phyloP scores from a whole-genome alignment of 64 coral and sea anemone genomes.

The Porites lutea region DNA sequence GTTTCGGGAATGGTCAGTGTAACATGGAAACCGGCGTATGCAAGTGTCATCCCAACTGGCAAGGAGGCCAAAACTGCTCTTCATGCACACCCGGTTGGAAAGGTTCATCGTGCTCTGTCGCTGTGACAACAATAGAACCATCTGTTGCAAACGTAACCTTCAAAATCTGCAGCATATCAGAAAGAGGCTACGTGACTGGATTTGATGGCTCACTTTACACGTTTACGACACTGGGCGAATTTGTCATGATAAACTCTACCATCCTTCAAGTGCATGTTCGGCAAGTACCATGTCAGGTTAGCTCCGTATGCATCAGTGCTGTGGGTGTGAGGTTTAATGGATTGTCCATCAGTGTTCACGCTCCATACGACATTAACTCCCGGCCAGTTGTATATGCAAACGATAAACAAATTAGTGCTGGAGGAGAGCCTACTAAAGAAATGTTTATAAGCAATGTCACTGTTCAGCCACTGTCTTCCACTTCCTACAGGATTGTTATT shows the following conservation, averaged over 20 bases:
- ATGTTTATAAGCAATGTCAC: constrained; percentile 52
- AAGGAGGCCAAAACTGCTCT: constrained; percentile 73
- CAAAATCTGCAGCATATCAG: constrained; percentile 66
- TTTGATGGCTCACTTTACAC: constrained; percentile 86
- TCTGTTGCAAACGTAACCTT: neutral
- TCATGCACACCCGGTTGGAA: constrained; percentile 85
- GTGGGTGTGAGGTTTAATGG: constrained; percentile 62
- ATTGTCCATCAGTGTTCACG: constrained; percentile 79
- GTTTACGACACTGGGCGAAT: constrained; percentile 77
- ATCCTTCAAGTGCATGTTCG: constrained; percentile 78
- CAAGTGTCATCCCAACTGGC: constrained; percentile 86
- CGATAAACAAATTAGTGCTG: constrained; percentile 22
- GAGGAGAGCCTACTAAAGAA: constrained; percentile 31
- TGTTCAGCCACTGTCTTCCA: constrained; percentile 42
- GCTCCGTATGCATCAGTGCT: constrained; percentile 86
- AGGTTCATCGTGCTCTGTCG: constrained; percentile 74
- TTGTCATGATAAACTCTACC: constrained; percentile 68
- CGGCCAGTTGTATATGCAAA: constrained; percentile 61
- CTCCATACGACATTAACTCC: constrained; percentile 78
- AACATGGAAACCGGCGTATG: constrained; percentile 77
- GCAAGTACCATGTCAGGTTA: constrained; percentile 80
- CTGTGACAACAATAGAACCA: constrained; percentile 34
- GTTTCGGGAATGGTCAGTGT: constrained; percentile 90
- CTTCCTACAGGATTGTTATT: constrained; percentile 47
- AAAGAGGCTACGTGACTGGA: constrained; percentile 79